Conservation (phyloP, 1,140 invertebrate species). For the Atta texana region DNA sequence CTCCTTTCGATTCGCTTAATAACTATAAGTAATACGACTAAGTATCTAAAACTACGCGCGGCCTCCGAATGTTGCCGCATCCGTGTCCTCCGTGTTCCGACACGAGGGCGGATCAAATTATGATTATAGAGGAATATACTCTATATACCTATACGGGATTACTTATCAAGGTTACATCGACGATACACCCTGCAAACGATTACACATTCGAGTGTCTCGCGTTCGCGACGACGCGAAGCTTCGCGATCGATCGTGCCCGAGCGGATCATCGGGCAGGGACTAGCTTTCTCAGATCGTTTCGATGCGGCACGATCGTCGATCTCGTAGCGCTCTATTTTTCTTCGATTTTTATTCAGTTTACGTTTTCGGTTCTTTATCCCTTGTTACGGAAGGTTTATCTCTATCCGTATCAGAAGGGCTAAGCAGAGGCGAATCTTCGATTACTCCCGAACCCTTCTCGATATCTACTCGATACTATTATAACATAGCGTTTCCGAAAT, state of each 20-base stretch:
- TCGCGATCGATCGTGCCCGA: slow-evolving; percentile 55
- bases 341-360: background rate
- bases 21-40: slow-evolving; percentile 68
- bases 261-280: slow-evolving; percentile 44
- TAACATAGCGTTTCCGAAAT: slow-evolving; percentile 12
- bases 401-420: slow-evolving; percentile 27
- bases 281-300: slow-evolving; percentile 54
- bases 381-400: slow-evolving; percentile 28
- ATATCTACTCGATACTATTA: background rate
- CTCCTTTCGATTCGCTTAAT: slow-evolving; percentile 68
- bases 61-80: slow-evolving; percentile 34
- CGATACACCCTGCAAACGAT: slow-evolving; percentile 44
- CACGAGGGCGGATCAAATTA: slow-evolving; percentile 35
- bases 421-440: slow-evolving; percentile 62
- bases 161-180: slow-evolving; percentile 49
- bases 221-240: slow-evolving; percentile 28
- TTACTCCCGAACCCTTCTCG: slow-evolving; percentile 14
- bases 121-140: slow-evolving; percentile 37
- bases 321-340: slow-evolving; percentile 30
- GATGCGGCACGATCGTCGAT: slow-evolving; percentile 64
- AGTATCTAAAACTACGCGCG: slow-evolving; percentile 61
- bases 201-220: slow-evolving; percentile 41
- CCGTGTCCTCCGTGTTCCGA: slow-evolving; percentile 32
- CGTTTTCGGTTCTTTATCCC: background rate
- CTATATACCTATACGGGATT: slow-evolving; percentile 30